Conservation (phyloP, 53 echinoderm and acorn worm species). For the Actinopyga echinites region DNA sequence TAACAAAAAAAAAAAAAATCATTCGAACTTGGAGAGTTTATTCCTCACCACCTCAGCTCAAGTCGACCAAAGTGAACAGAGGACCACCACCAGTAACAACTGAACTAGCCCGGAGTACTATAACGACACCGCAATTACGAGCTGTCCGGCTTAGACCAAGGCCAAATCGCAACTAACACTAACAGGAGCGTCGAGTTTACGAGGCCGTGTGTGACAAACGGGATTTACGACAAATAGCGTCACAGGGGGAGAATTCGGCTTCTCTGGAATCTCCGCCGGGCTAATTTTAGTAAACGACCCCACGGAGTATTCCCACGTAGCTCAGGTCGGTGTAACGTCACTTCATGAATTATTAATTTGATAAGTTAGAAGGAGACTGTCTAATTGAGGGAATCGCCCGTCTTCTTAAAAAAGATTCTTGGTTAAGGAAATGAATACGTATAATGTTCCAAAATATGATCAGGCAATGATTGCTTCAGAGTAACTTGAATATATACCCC, state of each 20-base stretch:
- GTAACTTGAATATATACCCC: no score
- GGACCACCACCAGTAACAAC: no score
- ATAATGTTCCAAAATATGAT: no score
- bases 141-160: slow-evolving; percentile 7
- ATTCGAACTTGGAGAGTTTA: neutral
- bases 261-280: slow-evolving; percentile 65
- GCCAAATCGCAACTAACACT: slow-evolving; percentile 37
- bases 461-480: no score
- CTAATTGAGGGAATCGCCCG: neutral
- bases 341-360: slow-evolving; percentile 26
- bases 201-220: neutral
- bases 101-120: neutral
- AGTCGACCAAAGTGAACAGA: neutral
- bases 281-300: slow-evolving; percentile 81
- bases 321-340: slow-evolving; percentile 31
- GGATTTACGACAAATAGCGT: neutral
- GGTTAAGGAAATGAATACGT: neutral
- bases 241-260: slow-evolving; percentile 62
- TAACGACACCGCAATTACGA: neutral
- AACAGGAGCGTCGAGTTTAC: neutral
- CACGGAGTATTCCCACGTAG: slow-evolving; percentile 19
- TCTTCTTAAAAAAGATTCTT: neutral
- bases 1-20: neutral
- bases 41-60: slow-evolving; percentile 9
- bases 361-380: neutral